Evolutionary conservation across 2,797 vertebrate genomes (phyloP), one percentile per base, ranked within the genome.

Genomic region (Microcaecilia unicolor): DNA sequence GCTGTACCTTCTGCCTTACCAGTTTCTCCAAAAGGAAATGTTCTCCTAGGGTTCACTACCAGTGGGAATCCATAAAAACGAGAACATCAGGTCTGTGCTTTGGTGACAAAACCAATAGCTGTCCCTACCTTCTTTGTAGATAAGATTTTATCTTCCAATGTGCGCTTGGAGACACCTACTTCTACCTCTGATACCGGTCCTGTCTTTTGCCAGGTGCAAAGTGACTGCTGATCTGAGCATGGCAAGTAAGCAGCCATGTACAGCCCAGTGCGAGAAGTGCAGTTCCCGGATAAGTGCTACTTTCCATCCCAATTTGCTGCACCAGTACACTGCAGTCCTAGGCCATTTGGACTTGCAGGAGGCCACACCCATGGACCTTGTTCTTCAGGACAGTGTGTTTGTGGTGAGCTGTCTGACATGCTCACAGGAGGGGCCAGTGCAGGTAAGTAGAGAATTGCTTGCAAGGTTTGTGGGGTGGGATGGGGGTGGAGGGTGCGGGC

Each of bases 211-310:
- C 25, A 88, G 87, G 72, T 89, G 87, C 66, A 88, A 88, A 51
- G 59, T 84, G 10, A 80, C 62, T 4, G 79, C 84, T 22, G 85
- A 88, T 42, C 59, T 89, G 41, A 70, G 58, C 1, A 50, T 89
- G 48, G 74, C 30, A 10, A 74, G 64, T 9, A 68, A 64, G 52
- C 55, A 64, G 7, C 14, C 65, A 10, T 86, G 77, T 41, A 15
- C 52, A 2, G 83, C 80, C 31, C 78, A 82, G 56, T 89, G 87
- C 64, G 81, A 84, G 29, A 85, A 83, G 43, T 89, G 87, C 55
- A 82, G 50, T 11, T 52, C 73, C 2, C 56, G 44, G 19, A 84
- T 89, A 57, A 65, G 45, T 4, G 82, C 72, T 8, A 57, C 61
- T 0, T 87, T 84, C 55, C 74, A 78, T 31, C 75, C 84, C 49